Evolutionary conservation across 2,888 invertebrate species (phyloP).

Genomic region (Diogma glabrata): DNA sequence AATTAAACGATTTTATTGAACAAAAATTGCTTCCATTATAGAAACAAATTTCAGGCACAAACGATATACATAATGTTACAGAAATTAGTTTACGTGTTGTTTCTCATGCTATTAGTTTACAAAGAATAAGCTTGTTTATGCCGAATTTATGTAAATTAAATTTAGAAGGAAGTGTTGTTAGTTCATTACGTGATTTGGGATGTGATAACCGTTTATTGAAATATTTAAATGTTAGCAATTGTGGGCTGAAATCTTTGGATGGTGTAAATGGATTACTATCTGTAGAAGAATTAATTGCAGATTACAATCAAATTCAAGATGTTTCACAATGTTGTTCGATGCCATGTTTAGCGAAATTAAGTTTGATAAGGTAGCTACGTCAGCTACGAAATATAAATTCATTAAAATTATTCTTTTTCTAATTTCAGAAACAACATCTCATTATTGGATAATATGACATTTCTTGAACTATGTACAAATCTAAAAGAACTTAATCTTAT

Average conservation of each 20-base stretch:
- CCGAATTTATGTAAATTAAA: slow-evolving; percentile 49
- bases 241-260: slow-evolving; percentile 52
- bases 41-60: slow-evolving; percentile 37
- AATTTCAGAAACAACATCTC: slow-evolving; percentile 27
- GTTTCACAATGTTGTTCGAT: slow-evolving; percentile 49
- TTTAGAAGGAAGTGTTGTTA: slow-evolving; percentile 54
- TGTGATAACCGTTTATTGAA: slow-evolving; percentile 44
- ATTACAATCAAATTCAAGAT: slow-evolving; percentile 49
- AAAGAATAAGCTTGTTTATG: slow-evolving; percentile 48
- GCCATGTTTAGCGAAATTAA: slow-evolving; percentile 35
- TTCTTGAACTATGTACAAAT: slow-evolving; percentile 37
- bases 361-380: slow-evolving; percentile 32
- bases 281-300: slow-evolving; percentile 48
- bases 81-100: slow-evolving; percentile 52
- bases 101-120: slow-evolving; percentile 50
- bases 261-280: slow-evolving; percentile 52
- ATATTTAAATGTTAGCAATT: slow-evolving; percentile 46
- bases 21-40: slow-evolving; percentile 20
- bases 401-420: neutral
- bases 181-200: slow-evolving; percentile 56
- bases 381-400: neutral
- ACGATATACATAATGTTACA: slow-evolving; percentile 39
- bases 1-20: neutral
- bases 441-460: slow-evolving; percentile 30
- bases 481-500: slow-evolving; percentile 42